Evolutionary conservation across 2,888 invertebrate genomes (phyloP), one percentile per base, ranked within the genome.

Genomic region (Oxyteleia sp.): DNA sequence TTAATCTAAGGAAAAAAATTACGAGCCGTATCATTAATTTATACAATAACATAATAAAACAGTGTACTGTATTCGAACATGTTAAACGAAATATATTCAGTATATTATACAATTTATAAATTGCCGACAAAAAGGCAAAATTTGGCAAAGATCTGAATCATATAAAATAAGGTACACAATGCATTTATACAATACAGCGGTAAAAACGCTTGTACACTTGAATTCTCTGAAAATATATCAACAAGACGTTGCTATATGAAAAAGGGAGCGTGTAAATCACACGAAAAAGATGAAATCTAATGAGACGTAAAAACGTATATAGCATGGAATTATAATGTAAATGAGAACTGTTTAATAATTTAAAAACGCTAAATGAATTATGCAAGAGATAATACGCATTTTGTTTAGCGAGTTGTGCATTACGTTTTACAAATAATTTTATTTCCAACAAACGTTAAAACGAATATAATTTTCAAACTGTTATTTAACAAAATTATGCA

Each of bases 261-360:
- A 75, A 75, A 35, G 18, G 38, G 53, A 47, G 41, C 57, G 29
- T 57, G 49, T 75, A 75, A 75, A 75, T 75, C 75, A 75, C 26
- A 57, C 49, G 75, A 64, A 75, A 75, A 75, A 75, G 75, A 64
- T 75, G 63, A 74, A 74, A 75, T 75, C 75, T 66, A 75, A 75
- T 75, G 75, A 75, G 75, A 64, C 47, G 64, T 75, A 75, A 75
- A 75, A 75, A 75, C 64, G 47, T 75, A 75, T 75, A 49, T 57
- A 18, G 64, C 64, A 29, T 75, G 57, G 29, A 66, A 75, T 66
- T 75, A 66, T 64, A 74, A 74, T 74, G 63, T 63, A 63, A 61
- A 72, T 72, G 51, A 61, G 59, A 8, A 35, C 32, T 64, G 55
- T 64, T 74, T 64, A 23, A 45, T 63, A 63, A 61, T 51, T 53